Conservation (phyloP, 23 tunicate genomes). For the Halocynthia roretzi region DNA sequence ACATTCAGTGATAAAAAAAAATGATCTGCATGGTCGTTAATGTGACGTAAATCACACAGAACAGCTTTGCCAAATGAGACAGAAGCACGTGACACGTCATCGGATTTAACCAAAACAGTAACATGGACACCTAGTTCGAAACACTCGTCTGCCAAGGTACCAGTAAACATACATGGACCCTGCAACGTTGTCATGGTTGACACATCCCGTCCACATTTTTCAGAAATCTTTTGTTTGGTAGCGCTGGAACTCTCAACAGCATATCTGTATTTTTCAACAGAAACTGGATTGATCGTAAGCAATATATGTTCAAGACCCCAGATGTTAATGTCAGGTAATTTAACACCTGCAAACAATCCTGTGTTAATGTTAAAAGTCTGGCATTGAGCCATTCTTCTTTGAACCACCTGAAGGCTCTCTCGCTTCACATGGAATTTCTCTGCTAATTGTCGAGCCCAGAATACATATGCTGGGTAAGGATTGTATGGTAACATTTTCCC, state of each 20-base stretch:
- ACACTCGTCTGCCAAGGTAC: conserved; percentile 36
- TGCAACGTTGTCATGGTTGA: conserved; percentile 33
- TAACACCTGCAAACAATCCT: conserved; percentile 21
- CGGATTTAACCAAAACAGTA: conserved; percentile 26
- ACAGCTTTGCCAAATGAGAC: conserved; percentile 23
- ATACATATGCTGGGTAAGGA: conserved; percentile 77
- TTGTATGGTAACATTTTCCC: conserved; percentile 55
- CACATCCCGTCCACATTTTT: not conserved
- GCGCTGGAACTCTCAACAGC: conserved; percentile 7
- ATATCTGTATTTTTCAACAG: conserved; percentile 4
- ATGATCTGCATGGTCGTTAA: not conserved
- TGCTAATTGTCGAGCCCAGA: conserved; percentile 35
- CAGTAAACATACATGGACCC: conserved; percentile 60
- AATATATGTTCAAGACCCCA: conserved; percentile 83
- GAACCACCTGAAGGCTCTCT: conserved; percentile 2
- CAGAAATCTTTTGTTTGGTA: not conserved
- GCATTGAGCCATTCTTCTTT: not conserved
- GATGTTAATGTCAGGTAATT: conserved; percentile 8
- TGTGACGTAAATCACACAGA: conserved; percentile 32
- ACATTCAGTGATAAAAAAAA: conserved; percentile 1
- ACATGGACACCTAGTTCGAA: conserved; percentile 26
- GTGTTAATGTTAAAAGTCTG: not conserved
- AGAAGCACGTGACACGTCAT: conserved; percentile 34
- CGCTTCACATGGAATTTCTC: conserved; percentile 36
- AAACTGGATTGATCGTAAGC: conserved; percentile 37